Conservation (phyloP, 2,888 invertebrate species). For the Andrena hattorfiana region DNA sequence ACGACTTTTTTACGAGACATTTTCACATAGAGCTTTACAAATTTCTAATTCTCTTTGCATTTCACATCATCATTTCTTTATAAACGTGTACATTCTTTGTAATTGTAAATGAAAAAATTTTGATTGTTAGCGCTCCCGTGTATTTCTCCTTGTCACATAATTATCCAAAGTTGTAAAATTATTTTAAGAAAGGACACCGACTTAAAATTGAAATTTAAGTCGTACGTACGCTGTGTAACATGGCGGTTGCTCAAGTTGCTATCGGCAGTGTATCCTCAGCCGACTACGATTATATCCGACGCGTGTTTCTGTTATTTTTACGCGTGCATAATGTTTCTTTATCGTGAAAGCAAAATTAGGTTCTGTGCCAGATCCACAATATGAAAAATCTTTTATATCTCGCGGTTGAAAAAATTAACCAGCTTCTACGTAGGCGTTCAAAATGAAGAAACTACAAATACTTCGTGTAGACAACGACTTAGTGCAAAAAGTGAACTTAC, state of each 20-base stretch:
- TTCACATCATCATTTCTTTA: slow-evolving; percentile 74
- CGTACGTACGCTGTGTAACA: neutral
- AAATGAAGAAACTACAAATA: slow-evolving; percentile 74
- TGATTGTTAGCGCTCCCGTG: slow-evolving; percentile 69
- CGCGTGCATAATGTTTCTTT: neutral
- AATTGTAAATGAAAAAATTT: slow-evolving; percentile 76
- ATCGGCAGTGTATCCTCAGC: neutral
- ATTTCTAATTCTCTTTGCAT: slow-evolving; percentile 68
- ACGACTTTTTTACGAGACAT: slow-evolving; percentile 64
- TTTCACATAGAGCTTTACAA: slow-evolving; percentile 62
- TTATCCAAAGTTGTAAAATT: slow-evolving; percentile 20
- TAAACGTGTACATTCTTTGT: slow-evolving; percentile 78
- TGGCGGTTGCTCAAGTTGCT: neutral
- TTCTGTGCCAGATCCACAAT: slow-evolving; percentile 10
- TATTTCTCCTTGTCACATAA: slow-evolving; percentile 17
- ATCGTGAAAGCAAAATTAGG: slow-evolving; percentile 22
- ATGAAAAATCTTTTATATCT: slow-evolving; percentile 11
- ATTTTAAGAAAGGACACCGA: neutral
- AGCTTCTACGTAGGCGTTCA: slow-evolving; percentile 25
- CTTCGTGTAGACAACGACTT: slow-evolving; percentile 73
- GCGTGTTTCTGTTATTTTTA: slow-evolving; percentile 6
- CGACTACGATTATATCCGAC: slow-evolving; percentile 22
- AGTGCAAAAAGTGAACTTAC: slow-evolving; percentile 71
- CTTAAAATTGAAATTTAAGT: neutral
- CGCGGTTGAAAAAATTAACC: neutral